Evolutionary conservation across 2,888 invertebrate species (phyloP).

Genomic region (Epinotia demarniana): DNA sequence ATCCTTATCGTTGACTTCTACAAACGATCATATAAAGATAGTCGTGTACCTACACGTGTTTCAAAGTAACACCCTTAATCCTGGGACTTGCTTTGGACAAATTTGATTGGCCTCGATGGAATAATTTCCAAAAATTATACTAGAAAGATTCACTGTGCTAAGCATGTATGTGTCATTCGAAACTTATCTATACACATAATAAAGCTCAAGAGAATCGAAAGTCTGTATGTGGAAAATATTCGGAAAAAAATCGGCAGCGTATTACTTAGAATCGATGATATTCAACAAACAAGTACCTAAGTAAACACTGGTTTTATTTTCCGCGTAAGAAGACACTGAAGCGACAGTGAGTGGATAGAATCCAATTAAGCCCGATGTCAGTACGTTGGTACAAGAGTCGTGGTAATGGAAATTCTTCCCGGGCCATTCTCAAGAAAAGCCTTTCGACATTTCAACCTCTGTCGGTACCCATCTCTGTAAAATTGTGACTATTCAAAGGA

Average conservation of each 20-base stretch:
- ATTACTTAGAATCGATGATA: neutral
- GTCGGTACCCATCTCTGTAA: neutral
- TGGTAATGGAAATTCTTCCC: slow-evolving; percentile 41
- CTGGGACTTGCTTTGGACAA: neutral
- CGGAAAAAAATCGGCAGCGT: too few species aligned
- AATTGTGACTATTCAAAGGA: too few species aligned
- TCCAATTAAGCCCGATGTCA: slow-evolving; percentile 33
- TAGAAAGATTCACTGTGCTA: neutral
- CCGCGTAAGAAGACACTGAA: slow-evolving; percentile 7
- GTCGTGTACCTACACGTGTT: too few species aligned
- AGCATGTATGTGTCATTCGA: neutral
- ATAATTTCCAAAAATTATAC: neutral
- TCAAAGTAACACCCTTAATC: neutral
- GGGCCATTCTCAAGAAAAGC: slow-evolving; percentile 2
- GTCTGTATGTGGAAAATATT: too few species aligned
- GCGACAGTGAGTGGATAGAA: slow-evolving; percentile 24
- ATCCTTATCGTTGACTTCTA: neutral
- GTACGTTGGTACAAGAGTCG: slow-evolving; percentile 34
- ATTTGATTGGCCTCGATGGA: neutral
- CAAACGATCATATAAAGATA: too few species aligned
- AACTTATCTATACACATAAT: neutral
- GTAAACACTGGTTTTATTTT: slow-evolving; percentile 3
- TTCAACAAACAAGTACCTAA: neutral
- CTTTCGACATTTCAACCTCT: neutral
- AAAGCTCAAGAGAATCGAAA: too few species aligned